A percentile compares a stretch with the other conserved stretches of the same genome.
Conservation (phyloP, 1,140 invertebrate genomes). For the Drosophila repleta region DNA sequence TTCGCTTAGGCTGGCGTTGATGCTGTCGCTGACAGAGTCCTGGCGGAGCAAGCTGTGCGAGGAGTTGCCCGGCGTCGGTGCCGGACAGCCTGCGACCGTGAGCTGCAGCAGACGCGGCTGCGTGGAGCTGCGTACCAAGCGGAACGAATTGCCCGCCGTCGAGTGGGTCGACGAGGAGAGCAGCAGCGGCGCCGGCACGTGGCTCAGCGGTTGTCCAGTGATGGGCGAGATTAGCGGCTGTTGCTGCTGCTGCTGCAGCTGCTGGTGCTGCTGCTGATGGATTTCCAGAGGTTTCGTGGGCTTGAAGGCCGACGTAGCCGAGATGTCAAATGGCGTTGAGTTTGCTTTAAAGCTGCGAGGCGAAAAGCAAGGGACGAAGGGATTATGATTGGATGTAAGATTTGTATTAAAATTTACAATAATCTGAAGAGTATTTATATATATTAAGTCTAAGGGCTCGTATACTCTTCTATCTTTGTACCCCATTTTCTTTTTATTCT, state of each 20-base stretch:
- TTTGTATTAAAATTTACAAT: no score
- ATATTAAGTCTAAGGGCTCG: no score
- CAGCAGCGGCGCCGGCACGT: constrained; percentile 63
- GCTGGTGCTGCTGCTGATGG: constrained; percentile 21
- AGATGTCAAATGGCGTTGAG: constrained; percentile 74
- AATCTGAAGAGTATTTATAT: no score
- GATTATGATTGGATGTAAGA: background rate
- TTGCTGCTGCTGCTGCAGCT: constrained; percentile 35
- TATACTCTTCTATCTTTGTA: no score
- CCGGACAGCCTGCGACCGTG: constrained; percentile 24
- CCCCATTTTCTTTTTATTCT: no score
- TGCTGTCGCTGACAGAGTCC: constrained; percentile 61
- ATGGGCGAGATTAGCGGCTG: constrained; percentile 66
- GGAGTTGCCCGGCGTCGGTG: constrained; percentile 15
- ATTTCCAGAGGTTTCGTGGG: constrained; percentile 72
- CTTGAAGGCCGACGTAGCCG: constrained; percentile 73
- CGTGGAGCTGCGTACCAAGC: constrained; percentile 65
- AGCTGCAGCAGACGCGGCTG: constrained; percentile 61
- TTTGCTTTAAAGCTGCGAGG: constrained; percentile 77
- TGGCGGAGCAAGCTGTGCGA: constrained; percentile 40
- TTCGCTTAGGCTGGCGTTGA: constrained; percentile 63
- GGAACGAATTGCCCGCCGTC: constrained; percentile 49
- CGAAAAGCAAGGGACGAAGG: background rate
- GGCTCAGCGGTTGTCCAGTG: constrained; percentile 64
- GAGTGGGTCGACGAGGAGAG: constrained; percentile 65